Evolutionary conservation across 1,140 invertebrate species (phyloP), one percentile per base, ranked within the genome.

Genomic region (Muscidifurax raptorellus): DNA sequence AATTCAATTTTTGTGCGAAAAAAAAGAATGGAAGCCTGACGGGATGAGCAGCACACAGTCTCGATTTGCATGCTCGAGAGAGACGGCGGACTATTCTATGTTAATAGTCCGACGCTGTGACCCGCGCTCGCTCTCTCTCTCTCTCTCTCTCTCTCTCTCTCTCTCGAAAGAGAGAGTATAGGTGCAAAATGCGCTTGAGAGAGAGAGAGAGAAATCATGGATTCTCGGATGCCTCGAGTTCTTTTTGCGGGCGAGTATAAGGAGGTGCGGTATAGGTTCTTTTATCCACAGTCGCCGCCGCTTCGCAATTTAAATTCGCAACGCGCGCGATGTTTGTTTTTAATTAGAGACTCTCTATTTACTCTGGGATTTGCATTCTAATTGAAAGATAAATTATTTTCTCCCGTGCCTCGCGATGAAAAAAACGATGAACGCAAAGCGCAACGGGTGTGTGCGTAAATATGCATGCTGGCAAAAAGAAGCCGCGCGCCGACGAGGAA

Each of bases 21-120:
- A 28, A 69, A 27, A 6, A 5, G 15, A 27, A n/a, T 0, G 64
- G 5, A 0, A 22, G n/a, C n/a, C 47, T 52, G 25, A n/a, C 25
- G 18, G 18, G 47, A 52, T 22, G 47, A 52, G 64, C 64, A 27
- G 25, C 9, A 27, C 47, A 10, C 10, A 67, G 22, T 67, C 27
- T 67, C 64, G 64, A 67, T 27, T 71, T 28, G 36, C 66, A 47
- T 71, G 10, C 22, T 12, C 28, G 32, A n/a, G 6, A n/a, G 44
- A 66, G 32, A 69, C 47, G 47, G 52, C 22, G 36, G 15, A 25
- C n/a, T 32, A 81, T 81, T 81, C 40, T 59, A 74, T 72, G 67
- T 74, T 74, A 81, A 81, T 81, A 74, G 28, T 80, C 71, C 36
- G 22, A 67, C 25, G 64, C 64, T n/a, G 47, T 52, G 47, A 52